Percentiles rank a stretch among this genome's conserved stretches.
Evolutionary conservation across 2,797 vertebrate genomes (phyloP).

Genomic region (Mycteria americana): DNA sequence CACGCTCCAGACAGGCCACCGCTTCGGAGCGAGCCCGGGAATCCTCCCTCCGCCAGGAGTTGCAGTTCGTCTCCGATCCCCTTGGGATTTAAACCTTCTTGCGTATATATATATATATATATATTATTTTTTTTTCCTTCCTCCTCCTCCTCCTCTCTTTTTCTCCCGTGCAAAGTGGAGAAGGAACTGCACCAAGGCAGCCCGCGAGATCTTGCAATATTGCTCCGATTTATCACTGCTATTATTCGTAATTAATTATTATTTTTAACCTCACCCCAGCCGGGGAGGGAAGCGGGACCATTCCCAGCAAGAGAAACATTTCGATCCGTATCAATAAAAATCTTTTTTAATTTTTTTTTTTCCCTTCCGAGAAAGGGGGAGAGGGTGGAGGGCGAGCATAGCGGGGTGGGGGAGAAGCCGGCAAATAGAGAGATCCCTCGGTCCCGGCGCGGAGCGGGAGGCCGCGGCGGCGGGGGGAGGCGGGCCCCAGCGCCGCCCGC

Average conservation of each 20-base stretch:
- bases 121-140: not conserved
- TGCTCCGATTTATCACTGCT: slow-evolving; percentile 26
- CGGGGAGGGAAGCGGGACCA: not conserved
- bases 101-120: not conserved
- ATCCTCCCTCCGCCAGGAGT: not conserved
- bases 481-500: slow-evolving; percentile 8
- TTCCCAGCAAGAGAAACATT: slow-evolving; percentile 12
- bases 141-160: not conserved
- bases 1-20: slow-evolving; percentile 31
- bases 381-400: not conserved
- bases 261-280: slow-evolving; percentile 32
- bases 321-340: slow-evolving; percentile 21
- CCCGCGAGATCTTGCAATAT: slow-evolving; percentile 31
- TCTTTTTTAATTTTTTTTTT: not conserved
- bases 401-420: not conserved
- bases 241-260: slow-evolving; percentile 30
- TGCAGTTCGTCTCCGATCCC: slow-evolving; percentile 48
- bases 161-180: slow-evolving; percentile 50
- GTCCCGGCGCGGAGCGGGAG: slow-evolving; percentile 40
- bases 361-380: not conserved
- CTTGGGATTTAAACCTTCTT: slow-evolving; percentile 50
- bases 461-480: slow-evolving; percentile 37
- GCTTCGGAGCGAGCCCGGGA: not conserved
- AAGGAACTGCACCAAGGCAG: slow-evolving; percentile 45
- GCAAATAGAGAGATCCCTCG: not conserved